phyloP scores from a whole-genome alignment of 35 echinoderm and acorn worm species.

The Lytechinus variegatus region DNA sequence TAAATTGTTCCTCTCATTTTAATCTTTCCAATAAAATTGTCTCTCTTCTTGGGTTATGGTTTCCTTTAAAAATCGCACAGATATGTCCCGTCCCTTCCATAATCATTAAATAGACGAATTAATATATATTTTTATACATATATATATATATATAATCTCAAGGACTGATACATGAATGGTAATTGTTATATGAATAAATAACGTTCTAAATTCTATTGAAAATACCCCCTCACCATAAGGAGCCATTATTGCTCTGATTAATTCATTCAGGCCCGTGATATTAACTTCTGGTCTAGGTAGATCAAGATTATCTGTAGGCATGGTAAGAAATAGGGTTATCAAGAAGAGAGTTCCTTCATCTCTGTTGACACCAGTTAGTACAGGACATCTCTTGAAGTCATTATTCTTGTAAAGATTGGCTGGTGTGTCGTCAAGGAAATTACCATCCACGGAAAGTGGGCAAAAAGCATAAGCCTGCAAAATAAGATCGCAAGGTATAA shows the following conservation, averaged over 20 bases:
- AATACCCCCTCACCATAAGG: background rate
- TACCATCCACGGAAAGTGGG: slow-evolving; percentile 40
- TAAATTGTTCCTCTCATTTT: no score
- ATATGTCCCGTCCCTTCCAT: no score
- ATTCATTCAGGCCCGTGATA: background rate
- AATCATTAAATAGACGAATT: no score
- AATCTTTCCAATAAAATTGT: no score
- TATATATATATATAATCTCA: no score
- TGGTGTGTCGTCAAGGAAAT: slow-evolving; percentile 59
- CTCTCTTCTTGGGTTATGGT: no score
- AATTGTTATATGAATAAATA: no score
- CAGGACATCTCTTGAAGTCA: slow-evolving; percentile 43
- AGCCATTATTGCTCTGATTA: background rate
- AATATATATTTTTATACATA: no score
- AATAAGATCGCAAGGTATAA: background rate
- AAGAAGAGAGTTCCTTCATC: slow-evolving; percentile 66
- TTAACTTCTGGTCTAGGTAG: background rate
- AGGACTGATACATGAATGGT: no score
- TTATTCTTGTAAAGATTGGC: slow-evolving; percentile 44
- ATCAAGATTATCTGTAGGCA: background rate
- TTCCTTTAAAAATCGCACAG: no score
- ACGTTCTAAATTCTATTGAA: no score
- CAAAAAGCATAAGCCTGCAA: background rate
- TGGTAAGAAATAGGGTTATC: background rate
- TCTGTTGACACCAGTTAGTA: slow-evolving; percentile 59